These are phyloP conservation scores for Bradypus variegatus DNA, from an alignment of 2,797 vertebrate genomes.

Conservation along the genomic window DNA sequence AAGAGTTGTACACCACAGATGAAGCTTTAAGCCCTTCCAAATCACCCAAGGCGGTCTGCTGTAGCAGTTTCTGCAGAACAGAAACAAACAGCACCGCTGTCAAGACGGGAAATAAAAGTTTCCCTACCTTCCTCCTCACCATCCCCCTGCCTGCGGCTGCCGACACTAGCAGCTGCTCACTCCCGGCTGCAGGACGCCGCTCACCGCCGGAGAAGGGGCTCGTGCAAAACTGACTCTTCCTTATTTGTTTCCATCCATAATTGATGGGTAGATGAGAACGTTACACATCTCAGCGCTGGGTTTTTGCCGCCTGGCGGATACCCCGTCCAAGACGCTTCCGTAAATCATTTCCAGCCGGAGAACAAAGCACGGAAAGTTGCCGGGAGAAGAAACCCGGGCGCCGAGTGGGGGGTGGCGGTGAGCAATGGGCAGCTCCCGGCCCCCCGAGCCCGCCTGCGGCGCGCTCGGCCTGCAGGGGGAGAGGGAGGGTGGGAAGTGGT, in stretches of 20 bases:
- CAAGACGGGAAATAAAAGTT: conserved; percentile 67
- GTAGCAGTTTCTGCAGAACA: conserved; percentile 61
- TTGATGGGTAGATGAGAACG: conserved; percentile 66
- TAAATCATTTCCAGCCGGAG: conserved; percentile 55
- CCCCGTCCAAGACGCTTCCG: conserved; percentile 46
- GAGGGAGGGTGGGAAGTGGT: background rate
- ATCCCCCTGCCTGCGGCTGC: conserved; percentile 27
- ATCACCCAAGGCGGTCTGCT: conserved; percentile 44
- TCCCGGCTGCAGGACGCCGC: conserved; percentile 46
- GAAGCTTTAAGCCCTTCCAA: conserved; percentile 46
- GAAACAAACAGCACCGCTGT: conserved; percentile 43
- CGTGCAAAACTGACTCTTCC: conserved; percentile 62
- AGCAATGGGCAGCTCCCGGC: background rate
- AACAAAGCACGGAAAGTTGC: conserved; percentile 65
- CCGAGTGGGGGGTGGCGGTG: background rate
- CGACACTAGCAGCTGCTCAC: background rate
- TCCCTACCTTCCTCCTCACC: conserved; percentile 54
- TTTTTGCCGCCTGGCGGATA: conserved; percentile 52
- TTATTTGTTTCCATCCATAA: conserved; percentile 76
- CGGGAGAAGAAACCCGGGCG: background rate
- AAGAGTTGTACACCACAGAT: conserved; percentile 49
- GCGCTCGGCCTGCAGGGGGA: background rate
- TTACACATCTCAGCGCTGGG: conserved; percentile 65
- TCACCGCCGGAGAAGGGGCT: conserved; percentile 39
- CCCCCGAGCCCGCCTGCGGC: background rate